Percentiles rank a stretch among this genome's conserved stretches.
phyloP scores from a whole-genome alignment of 2,888 invertebrate species.

The Megaustenia siamemsis region DNA sequence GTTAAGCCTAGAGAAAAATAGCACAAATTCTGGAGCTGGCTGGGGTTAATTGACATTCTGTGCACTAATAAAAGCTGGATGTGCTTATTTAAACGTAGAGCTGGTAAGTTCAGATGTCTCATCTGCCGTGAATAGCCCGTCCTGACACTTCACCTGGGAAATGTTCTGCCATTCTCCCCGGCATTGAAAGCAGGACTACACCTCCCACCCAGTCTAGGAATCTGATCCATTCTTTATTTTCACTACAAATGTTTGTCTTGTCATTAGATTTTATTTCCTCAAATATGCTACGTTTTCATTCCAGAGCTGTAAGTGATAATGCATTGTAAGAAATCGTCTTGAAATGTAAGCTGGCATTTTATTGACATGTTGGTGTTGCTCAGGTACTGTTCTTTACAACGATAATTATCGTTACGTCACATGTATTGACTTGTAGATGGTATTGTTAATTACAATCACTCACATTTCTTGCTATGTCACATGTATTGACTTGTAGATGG shows the following conservation, averaged over 20 bases:
- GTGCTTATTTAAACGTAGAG: background rate
- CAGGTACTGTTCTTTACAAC: too few species aligned
- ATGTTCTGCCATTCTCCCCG: background rate
- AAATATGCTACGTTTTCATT: too few species aligned
- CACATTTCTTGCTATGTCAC: too few species aligned
- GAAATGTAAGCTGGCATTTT: background rate
- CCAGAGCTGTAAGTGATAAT: too few species aligned
- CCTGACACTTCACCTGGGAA: background rate
- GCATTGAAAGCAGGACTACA: background rate
- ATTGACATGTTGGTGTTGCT: too few species aligned
- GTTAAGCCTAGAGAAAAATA: too few species aligned
- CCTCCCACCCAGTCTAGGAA: slow-evolving; percentile 6
- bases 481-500: too few species aligned
- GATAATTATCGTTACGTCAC: too few species aligned
- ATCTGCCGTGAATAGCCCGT: background rate
- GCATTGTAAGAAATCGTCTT: too few species aligned
- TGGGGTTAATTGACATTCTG: background rate
- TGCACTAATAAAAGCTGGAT: background rate
- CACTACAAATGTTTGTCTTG: slow-evolving; percentile 31
- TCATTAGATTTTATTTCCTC: slow-evolving; percentile 12
- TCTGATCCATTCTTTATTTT: slow-evolving; percentile 34
- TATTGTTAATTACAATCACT: too few species aligned
- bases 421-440: too few species aligned
- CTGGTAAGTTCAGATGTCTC: slow-evolving; percentile 9
- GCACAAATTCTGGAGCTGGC: too few species aligned